Percentiles rank a stretch among this genome's conserved stretches.
These are phyloP conservation scores for Venustoraphidia nigricollis DNA, from an alignment of 2,888 invertebrate genomes.

Conservation along the genomic window DNA sequence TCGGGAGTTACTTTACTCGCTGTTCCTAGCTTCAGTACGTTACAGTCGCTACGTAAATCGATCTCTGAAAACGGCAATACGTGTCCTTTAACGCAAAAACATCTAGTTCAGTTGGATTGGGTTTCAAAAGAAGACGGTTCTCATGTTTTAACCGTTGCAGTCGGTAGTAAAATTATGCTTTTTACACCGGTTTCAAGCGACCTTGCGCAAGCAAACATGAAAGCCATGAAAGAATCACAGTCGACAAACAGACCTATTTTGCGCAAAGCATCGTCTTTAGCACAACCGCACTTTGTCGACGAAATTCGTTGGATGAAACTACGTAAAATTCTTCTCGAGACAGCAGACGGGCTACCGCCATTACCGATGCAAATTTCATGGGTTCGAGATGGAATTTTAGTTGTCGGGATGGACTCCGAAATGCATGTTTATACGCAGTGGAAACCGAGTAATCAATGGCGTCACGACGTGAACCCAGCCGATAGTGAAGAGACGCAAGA, in stretches of 20 bases:
- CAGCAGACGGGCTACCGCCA: constrained; percentile 91
- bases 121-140: constrained; percentile 98
- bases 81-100: constrained; percentile 79
- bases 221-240: constrained; percentile 48
- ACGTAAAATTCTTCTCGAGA: constrained; percentile 74
- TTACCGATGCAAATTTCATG: constrained; percentile 98
- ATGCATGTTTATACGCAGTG: constrained; percentile 99
- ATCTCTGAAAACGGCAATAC: constrained; percentile 87
- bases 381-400: constrained; percentile 94
- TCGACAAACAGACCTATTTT: constrained; percentile 71
- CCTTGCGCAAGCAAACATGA: constrained; percentile 85
- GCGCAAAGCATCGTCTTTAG: constrained; percentile 80
- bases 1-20: constrained; percentile 41
- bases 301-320: constrained; percentile 96
- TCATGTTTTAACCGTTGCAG: constrained; percentile 91
- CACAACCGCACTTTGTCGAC: constrained; percentile 77
- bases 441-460: constrained; percentile 49
- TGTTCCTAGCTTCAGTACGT: constrained; percentile 80
- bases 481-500: constrained; percentile 57
- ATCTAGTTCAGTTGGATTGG: constrained; percentile 94
- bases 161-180: constrained; percentile 81
- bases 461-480: constrained; percentile 11
- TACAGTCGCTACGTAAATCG: constrained; percentile 73
- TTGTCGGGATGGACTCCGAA: constrained; percentile 99
- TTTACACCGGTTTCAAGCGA: constrained; percentile 91